Conservation (phyloP, 2,113 vertebrate genomes). For the Pardalotus punctatus region DNA sequence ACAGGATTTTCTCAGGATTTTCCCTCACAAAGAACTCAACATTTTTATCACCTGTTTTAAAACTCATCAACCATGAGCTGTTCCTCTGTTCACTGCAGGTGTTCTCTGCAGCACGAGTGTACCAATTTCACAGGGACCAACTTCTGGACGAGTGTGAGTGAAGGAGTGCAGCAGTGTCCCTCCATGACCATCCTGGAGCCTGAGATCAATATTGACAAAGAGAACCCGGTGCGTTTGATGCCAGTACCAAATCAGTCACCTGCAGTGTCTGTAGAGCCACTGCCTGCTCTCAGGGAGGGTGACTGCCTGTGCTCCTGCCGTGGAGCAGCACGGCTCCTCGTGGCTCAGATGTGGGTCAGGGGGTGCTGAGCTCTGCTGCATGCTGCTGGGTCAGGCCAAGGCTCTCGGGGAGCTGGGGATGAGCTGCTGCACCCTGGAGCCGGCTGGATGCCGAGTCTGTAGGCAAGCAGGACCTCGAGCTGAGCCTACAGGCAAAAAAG, state of each 20-base stretch:
- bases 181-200: slow-evolving; percentile 88
- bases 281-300: neutral
- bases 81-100: slow-evolving; percentile 66
- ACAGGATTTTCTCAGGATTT: neutral
- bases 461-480: neutral
- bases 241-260: rapidly evolving
- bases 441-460: rapidly evolving
- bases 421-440: rapidly evolving
- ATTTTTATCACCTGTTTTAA: neutral
- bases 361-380: neutral
- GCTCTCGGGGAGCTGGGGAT: neutral
- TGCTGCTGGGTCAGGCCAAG: neutral
- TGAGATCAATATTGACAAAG: slow-evolving; percentile 80
- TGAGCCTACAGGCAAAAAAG: neutral
- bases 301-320: rapidly evolving
- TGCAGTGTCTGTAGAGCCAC: rapidly evolving
- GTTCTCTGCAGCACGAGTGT: slow-evolving; percentile 88
- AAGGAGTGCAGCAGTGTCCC: slow-evolving; percentile 85
- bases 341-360: rapidly evolving
- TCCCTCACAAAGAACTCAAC: neutral
- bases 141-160: slow-evolving; percentile 86
- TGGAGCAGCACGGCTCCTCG: rapidly evolving
- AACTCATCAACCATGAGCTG: neutral
- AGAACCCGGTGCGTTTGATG: slow-evolving; percentile 77
- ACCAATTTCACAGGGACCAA: slow-evolving; percentile 67